Evolutionary conservation across 2,888 invertebrate genomes (phyloP).

Genomic region (Mimachlamys varia): DNA sequence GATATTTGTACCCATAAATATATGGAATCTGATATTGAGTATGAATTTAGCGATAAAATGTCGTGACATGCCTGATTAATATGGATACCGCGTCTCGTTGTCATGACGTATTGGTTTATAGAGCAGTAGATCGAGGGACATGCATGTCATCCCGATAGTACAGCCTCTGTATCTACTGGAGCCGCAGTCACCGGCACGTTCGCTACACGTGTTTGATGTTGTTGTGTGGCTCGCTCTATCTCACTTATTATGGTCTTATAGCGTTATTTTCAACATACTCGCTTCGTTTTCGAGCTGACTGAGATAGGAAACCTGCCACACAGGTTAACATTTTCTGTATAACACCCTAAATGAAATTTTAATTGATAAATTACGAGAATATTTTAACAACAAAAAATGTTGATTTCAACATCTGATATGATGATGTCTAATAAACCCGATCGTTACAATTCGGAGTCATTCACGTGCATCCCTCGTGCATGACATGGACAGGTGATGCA

Average conservation of each 20-base stretch:
- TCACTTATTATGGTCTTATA: neutral
- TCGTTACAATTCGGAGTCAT: neutral
- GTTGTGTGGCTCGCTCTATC: neutral
- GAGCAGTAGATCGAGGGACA: neutral
- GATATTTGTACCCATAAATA: neutral
- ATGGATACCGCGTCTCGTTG: neutral
- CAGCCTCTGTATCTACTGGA: neutral
- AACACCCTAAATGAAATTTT: neutral
- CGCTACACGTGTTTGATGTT: neutral
- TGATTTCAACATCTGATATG: neutral
- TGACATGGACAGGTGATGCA: neutral
- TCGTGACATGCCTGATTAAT: neutral
- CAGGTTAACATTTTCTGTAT: neutral
- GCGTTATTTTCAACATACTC: neutral
- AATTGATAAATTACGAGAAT: neutral
- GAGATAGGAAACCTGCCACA: neutral
- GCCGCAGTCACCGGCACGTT: neutral
- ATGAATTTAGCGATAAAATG: neutral
- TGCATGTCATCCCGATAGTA: conserved; percentile 1
- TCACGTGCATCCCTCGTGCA: neutral
- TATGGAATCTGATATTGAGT: neutral
- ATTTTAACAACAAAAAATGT: neutral
- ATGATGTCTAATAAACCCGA: neutral
- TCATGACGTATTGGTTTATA: neutral
- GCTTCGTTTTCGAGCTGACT: neutral